A percentile compares a stretch with the other conserved stretches of the same genome.
Conservation (phyloP, 1,140 invertebrate species). For the Pemphigus obesinymphae region DNA sequence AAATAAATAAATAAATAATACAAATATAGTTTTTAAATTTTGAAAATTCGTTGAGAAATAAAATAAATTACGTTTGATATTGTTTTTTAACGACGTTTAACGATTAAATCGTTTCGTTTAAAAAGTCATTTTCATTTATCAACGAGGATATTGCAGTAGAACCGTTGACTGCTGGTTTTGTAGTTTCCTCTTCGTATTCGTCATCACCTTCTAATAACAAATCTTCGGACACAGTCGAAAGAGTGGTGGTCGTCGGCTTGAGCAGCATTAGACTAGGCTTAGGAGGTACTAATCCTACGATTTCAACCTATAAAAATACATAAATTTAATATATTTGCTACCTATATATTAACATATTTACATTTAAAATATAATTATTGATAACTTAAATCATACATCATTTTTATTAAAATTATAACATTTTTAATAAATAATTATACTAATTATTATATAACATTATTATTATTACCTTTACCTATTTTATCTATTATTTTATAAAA, state of each 20-base stretch:
- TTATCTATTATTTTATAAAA: no score
- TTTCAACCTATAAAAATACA: constrained; percentile 25
- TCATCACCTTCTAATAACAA: constrained; percentile 18
- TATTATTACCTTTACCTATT: no score
- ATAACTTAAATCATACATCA: no score
- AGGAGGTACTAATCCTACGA: constrained; percentile 15
- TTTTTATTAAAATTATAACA: no score
- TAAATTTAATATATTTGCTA: no score
- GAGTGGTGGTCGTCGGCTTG: background rate
- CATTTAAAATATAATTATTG: no score
- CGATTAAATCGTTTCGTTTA: constrained; percentile 30
- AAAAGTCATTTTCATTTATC: background rate
- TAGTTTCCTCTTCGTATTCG: constrained; percentile 36
- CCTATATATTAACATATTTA: no score
- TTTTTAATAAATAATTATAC: no score
- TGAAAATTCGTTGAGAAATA: background rate
- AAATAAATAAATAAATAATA: background rate
- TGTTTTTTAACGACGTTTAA: background rate
- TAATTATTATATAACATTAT: no score
- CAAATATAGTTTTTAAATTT: no score
- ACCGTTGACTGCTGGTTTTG: background rate
- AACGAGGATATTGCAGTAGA: background rate
- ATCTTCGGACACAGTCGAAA: background rate
- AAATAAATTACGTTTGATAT: background rate
- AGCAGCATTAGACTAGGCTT: constrained; percentile 18